Conservation (phyloP, 35 echinoderm and acorn worm species). For the Ptychodera flava region DNA sequence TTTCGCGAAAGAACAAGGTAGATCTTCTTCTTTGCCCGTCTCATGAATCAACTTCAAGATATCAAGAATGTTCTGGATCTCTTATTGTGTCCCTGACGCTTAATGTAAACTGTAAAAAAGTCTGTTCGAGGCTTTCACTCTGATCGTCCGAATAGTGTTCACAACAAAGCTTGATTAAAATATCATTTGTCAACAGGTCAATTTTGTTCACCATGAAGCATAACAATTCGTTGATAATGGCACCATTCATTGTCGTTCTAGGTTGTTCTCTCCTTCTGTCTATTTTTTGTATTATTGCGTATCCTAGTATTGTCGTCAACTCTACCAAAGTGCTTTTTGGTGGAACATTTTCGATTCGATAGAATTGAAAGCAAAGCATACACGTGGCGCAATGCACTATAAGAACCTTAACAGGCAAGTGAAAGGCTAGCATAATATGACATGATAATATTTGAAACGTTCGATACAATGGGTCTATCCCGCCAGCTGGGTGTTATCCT, state of each 20-base stretch:
- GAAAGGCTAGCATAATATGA: too few relatives aligned
- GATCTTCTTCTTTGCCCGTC: not conserved
- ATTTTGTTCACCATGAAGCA: not conserved
- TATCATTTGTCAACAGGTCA: not conserved
- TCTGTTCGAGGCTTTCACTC: not conserved
- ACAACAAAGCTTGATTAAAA: not conserved
- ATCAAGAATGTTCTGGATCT: not conserved
- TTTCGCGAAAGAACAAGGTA: not conserved
- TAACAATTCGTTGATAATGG: not conserved
- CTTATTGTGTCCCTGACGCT: not conserved
- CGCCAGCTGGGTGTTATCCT: too few relatives aligned
- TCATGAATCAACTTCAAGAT: not conserved
- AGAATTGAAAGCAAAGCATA: too few relatives aligned
- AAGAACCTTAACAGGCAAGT: too few relatives aligned
- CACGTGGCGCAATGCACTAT: too few relatives aligned
- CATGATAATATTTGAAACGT: too few relatives aligned
- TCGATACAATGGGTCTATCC: too few relatives aligned
- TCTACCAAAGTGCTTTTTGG: too few relatives aligned
- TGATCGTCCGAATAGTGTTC: not conserved
- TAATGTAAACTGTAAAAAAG: not conserved
- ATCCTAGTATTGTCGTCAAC: too few relatives aligned
- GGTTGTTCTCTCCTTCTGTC: too few relatives aligned
- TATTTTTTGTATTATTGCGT: too few relatives aligned
- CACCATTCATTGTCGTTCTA: not conserved
- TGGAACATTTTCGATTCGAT: too few relatives aligned